Percentiles rank a stretch among this genome's conserved stretches.
Conservation (phyloP, 2,797 vertebrate genomes). For the Capromys pilorides region DNA sequence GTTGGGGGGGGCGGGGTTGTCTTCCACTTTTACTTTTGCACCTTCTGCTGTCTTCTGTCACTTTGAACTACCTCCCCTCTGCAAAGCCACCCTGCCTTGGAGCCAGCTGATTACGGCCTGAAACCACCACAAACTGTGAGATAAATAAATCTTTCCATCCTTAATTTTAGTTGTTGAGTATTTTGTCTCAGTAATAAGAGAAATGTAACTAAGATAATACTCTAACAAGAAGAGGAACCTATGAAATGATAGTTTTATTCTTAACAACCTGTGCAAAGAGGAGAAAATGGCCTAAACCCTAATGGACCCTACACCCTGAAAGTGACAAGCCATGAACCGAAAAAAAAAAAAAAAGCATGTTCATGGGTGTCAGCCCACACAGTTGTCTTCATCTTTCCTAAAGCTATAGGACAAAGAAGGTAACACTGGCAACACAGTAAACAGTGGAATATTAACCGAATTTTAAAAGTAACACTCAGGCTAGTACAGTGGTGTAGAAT, state of each 20-base stretch:
- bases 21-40: no score
- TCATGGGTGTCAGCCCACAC: fast-evolving
- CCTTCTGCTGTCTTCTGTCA: no score
- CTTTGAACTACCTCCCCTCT: no score
- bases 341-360: background rate
- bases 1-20: no score
- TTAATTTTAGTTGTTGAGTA: no score
- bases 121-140: no score
- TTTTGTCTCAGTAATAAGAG: no score
- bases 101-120: no score
- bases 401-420: background rate
- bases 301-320: background rate
- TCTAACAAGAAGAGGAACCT: background rate
- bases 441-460: background rate
- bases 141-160: no score
- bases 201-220: no score
- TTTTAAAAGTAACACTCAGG: background rate
- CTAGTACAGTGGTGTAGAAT: background rate
- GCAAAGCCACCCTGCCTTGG: no score
- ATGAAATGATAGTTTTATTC: background rate
- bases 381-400: fast-evolving
- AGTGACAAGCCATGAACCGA: background rate
- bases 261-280: background rate
- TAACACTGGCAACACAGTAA: background rate
- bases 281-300: background rate